Evolutionary conservation across 1,140 invertebrate genomes (phyloP).

Genomic region (Schlechtendalia chinensis): DNA sequence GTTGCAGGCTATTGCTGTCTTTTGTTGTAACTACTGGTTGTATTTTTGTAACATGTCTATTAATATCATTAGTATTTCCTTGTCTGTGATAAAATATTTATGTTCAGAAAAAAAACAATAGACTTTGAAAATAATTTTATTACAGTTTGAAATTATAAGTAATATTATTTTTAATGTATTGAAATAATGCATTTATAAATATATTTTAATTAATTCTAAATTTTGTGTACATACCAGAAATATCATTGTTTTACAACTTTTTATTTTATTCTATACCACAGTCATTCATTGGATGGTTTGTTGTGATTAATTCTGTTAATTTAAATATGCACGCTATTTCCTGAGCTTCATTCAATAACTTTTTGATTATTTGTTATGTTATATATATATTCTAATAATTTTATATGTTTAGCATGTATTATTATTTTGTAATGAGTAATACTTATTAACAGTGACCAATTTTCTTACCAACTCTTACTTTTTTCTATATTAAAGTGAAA

Average conservation of each 20-base stretch:
- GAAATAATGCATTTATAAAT: conserved; percentile 31
- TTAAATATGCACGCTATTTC: conserved; percentile 27
- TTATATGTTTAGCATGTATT: conserved; percentile 41
- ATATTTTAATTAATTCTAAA: conserved; percentile 13
- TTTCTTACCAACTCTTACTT: neutral
- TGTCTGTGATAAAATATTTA: conserved; percentile 41
- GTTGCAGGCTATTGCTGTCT: conserved; percentile 25
- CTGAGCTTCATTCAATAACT: conserved; percentile 38
- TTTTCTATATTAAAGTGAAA: neutral
- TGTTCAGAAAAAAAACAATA: conserved; percentile 14
- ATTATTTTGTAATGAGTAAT: conserved; percentile 37
- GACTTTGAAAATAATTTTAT: conserved; percentile 17
- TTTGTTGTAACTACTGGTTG: conserved; percentile 41
- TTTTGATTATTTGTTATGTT: conserved; percentile 47
- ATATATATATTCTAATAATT: conserved; percentile 34
- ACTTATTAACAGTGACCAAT: conserved; percentile 20
- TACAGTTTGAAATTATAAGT: conserved; percentile 4
- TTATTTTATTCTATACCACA: conserved; percentile 10
- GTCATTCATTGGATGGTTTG: conserved; percentile 22
- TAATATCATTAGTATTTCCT: conserved; percentile 39
- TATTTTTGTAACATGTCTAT: conserved; percentile 48
- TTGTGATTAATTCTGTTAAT: conserved; percentile 32
- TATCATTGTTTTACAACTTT: neutral
- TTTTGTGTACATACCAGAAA: conserved; percentile 25
- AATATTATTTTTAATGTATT: conserved; percentile 33